Conservation (phyloP, 2,113 vertebrate genomes). For the Eonycteris spelaea region DNA sequence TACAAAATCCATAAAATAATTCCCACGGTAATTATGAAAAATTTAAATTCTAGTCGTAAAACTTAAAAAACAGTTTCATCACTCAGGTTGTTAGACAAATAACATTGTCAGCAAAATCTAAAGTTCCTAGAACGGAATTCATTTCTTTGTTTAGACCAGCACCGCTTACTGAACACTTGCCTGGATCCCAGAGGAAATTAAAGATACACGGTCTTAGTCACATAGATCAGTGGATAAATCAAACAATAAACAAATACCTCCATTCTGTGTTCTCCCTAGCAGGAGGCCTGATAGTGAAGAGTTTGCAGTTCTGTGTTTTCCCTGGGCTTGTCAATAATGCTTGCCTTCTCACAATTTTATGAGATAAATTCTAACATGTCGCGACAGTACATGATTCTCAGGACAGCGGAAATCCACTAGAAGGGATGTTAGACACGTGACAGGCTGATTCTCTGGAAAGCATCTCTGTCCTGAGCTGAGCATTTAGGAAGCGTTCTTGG, state of each 20-base stretch:
- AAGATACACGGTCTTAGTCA: not conserved
- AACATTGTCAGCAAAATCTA: not conserved
- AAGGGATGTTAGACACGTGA: not conserved
- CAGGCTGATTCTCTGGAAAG: not conserved
- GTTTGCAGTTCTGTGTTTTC: not conserved
- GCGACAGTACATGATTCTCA: not conserved
- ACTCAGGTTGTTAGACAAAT: not conserved
- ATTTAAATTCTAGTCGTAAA: not conserved
- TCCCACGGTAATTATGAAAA: not conserved
- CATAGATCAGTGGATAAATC: not conserved
- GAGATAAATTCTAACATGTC: not conserved
- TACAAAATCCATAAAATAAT: conserved; percentile 4
- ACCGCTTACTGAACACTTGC: not conserved
- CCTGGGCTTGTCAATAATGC: not conserved
- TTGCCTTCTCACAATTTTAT: not conserved
- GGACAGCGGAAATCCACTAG: not conserved
- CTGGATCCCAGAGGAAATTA: not conserved
- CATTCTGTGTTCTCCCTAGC: not conserved
- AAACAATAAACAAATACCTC: not conserved
- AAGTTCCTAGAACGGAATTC: not conserved
- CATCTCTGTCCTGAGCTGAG: not conserved
- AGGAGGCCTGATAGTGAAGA: not conserved
- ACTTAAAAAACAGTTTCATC: not conserved
- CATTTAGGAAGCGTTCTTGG: not conserved
- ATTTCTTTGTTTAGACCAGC: not conserved